Evolutionary conservation across 2,888 invertebrate genomes (phyloP).

Genomic region (Tenthredo amoena): DNA sequence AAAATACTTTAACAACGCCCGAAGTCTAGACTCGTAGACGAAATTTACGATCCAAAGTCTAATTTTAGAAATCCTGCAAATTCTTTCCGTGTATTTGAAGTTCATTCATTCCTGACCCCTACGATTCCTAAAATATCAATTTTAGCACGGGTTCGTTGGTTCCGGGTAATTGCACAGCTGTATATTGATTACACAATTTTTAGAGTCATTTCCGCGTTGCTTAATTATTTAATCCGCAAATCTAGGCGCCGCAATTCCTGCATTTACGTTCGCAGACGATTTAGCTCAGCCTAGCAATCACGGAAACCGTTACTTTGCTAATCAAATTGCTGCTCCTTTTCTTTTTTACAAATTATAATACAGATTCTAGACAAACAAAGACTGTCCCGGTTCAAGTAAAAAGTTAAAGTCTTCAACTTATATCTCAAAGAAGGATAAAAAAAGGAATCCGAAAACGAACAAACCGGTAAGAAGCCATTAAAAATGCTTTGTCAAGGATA

Average conservation of each 20-base stretch:
- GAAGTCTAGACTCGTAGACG: background rate
- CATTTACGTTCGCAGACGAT: background rate
- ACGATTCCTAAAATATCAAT: background rate
- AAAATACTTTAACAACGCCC: background rate
- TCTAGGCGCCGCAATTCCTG: background rate
- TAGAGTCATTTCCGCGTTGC: conserved; percentile 10
- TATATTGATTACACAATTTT: background rate
- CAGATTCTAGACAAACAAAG: background rate
- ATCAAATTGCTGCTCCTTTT: conserved; percentile 19
- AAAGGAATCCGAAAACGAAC: background rate
- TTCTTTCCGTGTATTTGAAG: background rate
- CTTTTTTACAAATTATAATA: background rate
- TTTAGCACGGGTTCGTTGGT: background rate
- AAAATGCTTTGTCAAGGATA: background rate
- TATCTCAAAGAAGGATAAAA: background rate
- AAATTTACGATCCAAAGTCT: background rate
- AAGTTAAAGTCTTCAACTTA: background rate
- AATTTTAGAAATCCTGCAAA: background rate
- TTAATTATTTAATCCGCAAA: conserved; percentile 9
- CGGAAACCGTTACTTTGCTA: conserved; percentile 29
- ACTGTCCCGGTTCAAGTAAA: background rate
- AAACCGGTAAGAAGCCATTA: background rate
- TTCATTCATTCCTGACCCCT: background rate
- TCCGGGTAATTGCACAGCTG: background rate
- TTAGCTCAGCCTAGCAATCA: background rate